These are phyloP conservation scores for Lophura nycthemera DNA, from an alignment of 2,113 vertebrate genomes.

Conservation along the genomic window DNA sequence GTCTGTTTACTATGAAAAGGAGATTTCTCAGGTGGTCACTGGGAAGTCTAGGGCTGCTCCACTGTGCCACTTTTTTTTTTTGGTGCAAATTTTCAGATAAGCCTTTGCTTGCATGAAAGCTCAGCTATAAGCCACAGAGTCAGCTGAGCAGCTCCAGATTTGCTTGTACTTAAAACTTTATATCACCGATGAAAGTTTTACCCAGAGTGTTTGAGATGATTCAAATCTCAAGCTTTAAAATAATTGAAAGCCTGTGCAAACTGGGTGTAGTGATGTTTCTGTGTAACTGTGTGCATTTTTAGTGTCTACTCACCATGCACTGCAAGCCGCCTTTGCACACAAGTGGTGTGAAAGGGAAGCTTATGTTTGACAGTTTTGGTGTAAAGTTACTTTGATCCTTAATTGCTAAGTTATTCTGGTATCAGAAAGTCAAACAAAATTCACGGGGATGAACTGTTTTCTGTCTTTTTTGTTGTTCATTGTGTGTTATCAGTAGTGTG, in stretches of 20 bases:
- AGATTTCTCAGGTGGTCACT: background rate
- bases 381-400: background rate
- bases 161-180: accelerated
- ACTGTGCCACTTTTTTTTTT: background rate
- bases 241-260: background rate
- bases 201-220: background rate
- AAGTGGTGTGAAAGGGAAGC: background rate
- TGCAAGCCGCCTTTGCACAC: background rate
- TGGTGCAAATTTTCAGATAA: background rate
- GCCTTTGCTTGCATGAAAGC: background rate
- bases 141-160: background rate
- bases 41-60: background rate
- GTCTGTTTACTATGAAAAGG: background rate
- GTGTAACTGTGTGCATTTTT: background rate
- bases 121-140: background rate
- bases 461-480: background rate
- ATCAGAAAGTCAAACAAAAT: background rate
- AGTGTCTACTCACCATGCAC: background rate
- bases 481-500: background rate
- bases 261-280: background rate
- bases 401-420: background rate
- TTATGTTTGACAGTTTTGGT: background rate
- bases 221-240: background rate
- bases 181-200: background rate
- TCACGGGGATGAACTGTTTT: background rate